Percentiles rank a stretch among this genome's conserved stretches.
phyloP scores from a whole-genome alignment of 2,113 vertebrate species.

The Phyllopteryx taeniolatus region DNA sequence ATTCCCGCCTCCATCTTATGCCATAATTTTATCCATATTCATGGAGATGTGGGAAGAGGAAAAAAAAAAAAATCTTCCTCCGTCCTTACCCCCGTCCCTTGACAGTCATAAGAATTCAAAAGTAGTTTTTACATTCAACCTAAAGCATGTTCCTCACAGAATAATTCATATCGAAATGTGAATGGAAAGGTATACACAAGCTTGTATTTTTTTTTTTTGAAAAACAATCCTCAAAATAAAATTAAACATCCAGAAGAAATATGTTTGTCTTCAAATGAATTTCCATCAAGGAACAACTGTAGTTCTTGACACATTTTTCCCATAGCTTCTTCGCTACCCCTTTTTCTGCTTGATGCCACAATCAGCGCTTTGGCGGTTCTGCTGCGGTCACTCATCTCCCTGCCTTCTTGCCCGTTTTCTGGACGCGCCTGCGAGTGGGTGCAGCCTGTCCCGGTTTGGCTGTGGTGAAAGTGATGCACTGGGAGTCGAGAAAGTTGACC shows the following conservation, averaged over 20 bases:
- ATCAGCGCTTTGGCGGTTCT: background rate
- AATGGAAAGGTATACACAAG: background rate
- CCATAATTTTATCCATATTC: too few relatives aligned
- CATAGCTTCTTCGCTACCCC: background rate
- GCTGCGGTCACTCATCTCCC: conserved; percentile 23
- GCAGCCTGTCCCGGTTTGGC: conserved; percentile 75
- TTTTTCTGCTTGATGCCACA: background rate
- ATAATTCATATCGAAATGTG: background rate
- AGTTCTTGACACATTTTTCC: background rate
- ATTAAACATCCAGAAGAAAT: background rate
- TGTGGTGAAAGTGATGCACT: conserved; percentile 88
- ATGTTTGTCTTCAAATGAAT: background rate
- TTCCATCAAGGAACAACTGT: background rate
- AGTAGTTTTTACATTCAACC: background rate
- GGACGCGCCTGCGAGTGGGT: conserved; percentile 49
- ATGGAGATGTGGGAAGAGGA: too few relatives aligned
- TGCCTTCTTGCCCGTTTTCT: conserved; percentile 4
- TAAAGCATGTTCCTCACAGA: background rate
- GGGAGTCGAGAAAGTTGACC: conserved; percentile 86
- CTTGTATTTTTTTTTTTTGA: conserved; percentile 18
- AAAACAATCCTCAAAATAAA: conserved; percentile 13
- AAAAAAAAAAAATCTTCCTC: too few relatives aligned
- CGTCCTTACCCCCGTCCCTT: too few relatives aligned
- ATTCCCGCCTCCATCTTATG: too few relatives aligned
- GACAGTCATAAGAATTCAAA: background rate